These are phyloP conservation scores for Camponotus vicinus DNA, from an alignment of 1,140 invertebrate genomes.

Conservation along the genomic window DNA sequence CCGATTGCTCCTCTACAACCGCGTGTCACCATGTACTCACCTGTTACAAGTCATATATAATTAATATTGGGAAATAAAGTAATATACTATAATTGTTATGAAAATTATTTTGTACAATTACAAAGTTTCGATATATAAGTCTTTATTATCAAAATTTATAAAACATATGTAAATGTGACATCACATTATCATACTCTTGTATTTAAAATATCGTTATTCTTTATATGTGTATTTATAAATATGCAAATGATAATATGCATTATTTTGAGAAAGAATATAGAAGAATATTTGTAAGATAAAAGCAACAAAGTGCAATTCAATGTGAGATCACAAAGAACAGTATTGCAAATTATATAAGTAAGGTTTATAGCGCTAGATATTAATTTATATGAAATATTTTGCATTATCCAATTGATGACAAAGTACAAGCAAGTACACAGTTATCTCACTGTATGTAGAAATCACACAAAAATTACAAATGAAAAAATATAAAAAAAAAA, in stretches of 20 bases:
- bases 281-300: background rate
- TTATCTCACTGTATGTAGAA: background rate
- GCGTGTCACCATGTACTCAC: conserved; percentile 85
- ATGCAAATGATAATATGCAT: background rate
- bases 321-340: background rate
- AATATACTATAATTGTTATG: background rate
- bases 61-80: background rate
- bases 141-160: background rate
- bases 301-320: conserved; percentile 3
- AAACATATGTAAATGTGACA: background rate
- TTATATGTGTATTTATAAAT: background rate
- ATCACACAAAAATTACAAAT: background rate
- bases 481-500: background rate
- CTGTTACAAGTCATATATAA: conserved; percentile 67
- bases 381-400: background rate
- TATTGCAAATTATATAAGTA: background rate
- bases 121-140: conserved; percentile 2
- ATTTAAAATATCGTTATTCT: background rate
- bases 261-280: background rate
- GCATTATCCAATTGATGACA: background rate
- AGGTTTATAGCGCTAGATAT: background rate
- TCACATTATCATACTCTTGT: background rate
- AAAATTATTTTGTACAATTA: conserved; percentile 25
- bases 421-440: background rate
- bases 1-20: conserved; percentile 80